Percentiles rank a stretch among this genome's conserved stretches.
Evolutionary conservation across 2,888 invertebrate species (phyloP).

Genomic region (Erebia ligea): DNA sequence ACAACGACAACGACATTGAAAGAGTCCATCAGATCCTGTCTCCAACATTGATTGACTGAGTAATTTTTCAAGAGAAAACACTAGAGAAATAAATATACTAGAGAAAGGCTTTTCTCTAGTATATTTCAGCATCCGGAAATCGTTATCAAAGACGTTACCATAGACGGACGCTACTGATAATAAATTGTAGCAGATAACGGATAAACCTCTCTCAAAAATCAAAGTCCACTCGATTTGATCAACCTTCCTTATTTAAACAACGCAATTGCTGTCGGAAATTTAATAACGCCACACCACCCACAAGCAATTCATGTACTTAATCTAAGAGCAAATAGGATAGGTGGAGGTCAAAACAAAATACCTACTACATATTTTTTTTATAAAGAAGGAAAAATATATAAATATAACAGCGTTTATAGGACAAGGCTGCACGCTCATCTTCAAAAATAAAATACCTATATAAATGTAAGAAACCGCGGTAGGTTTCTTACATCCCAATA

Average conservation of each 20-base stretch:
- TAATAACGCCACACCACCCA: neutral
- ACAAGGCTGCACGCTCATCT: slow-evolving; percentile 10
- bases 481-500: too few species aligned
- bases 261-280: neutral
- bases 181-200: neutral
- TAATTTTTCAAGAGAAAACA: too few species aligned
- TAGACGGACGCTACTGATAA: neutral
- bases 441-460: neutral
- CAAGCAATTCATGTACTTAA: neutral
- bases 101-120: too few species aligned
- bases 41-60: neutral
- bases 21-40: neutral
- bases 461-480: neutral
- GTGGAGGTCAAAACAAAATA: neutral
- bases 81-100: too few species aligned
- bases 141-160: too few species aligned
- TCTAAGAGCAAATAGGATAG: neutral
- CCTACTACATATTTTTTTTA: neutral
- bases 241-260: slow-evolving; percentile 4
- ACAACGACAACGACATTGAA: neutral
- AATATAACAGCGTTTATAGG: slow-evolving; percentile 18
- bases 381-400: slow-evolving; percentile 7
- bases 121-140: too few species aligned
- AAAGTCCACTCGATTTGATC: neutral
- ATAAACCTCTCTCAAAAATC: neutral